Conservation (phyloP, 2,113 vertebrate genomes). For the Prinia subflava region DNA sequence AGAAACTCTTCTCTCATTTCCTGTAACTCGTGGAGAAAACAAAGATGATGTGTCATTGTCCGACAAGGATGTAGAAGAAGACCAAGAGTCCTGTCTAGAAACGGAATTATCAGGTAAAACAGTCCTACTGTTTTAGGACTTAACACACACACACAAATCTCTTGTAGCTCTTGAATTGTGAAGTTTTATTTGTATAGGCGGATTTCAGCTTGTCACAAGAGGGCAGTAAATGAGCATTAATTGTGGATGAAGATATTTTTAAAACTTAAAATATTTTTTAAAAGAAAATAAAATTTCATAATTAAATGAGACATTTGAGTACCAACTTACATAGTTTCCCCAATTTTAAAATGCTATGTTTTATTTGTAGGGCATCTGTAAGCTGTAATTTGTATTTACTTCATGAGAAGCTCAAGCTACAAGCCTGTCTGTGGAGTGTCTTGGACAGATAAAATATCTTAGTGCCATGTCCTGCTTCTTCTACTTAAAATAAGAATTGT, state of each 20-base stretch:
- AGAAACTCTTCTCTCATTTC: neutral
- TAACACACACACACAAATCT: neutral
- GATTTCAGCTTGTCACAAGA: slow-evolving; percentile 39
- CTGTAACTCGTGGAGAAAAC: neutral
- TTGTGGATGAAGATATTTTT: neutral
- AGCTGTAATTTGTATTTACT: neutral
- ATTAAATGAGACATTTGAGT: neutral
- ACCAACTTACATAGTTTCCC: neutral
- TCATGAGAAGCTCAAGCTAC: neutral
- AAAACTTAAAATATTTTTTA: neutral
- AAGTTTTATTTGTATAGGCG: neutral
- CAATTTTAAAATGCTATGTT: neutral
- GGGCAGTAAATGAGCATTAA: slow-evolving; percentile 48
- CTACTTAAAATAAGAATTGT: neutral
- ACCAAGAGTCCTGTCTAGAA: neutral
- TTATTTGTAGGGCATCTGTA: neutral
- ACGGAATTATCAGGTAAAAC: neutral
- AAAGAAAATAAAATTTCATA: neutral
- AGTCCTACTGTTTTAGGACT: neutral
- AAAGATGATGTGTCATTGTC: neutral
- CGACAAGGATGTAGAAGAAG: neutral
- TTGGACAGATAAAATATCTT: neutral
- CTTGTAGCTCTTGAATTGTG: neutral
- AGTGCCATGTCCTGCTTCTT: neutral
- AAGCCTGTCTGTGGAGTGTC: neutral